Base-by-base conservation (phyloP, 1,140 invertebrate species). In the Medauroidea extradentata region DNA sequence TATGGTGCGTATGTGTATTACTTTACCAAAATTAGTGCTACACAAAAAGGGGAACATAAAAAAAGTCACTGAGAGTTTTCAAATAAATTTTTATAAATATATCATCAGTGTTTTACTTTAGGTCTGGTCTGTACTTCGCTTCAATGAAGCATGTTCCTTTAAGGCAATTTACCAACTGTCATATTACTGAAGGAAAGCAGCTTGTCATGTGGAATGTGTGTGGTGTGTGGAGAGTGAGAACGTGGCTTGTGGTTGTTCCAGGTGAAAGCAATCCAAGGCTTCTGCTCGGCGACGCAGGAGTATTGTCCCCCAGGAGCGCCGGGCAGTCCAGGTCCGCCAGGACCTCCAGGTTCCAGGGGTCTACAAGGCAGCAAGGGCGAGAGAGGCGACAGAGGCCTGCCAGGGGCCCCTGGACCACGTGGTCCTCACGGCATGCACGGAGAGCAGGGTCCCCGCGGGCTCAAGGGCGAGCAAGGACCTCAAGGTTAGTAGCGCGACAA, bases 251-350 rank as follows among this genome's bases (percentile, higher is more conserved):
- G 29, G 21, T 16, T 57, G 52, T 75, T 75, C 42, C 69, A 89
- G 86, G 78, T 86, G 59, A 79, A 83, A 53, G 85, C 85, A 1
- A 85, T 91, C 48, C 82, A 89, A 73, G 85, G 84, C 4, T 89
- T 89, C 66, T 91, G 89, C 65, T 80, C 80, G 57, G 83, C 85
- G 11, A 87, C 88, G 0, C 84, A 86, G 66, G 85, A 91, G 38
- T 90, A 90, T 68, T 94, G 92, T 70, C 85, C 89, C n/a, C 84
- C 86, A 0, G 82, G 88, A 18, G 78, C 83, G 0, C 79, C 82
- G 41, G 87, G 89, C 2, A 78, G 82, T 0, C 78, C 80, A 43
- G 88, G 89, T 1, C 78, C 78, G 0, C 73, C 73, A 0, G 88
- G 88, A 0, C 66, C 77, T 14, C 79, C 79, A 13, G 88, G 88